phyloP scores from a whole-genome alignment of 2,797 vertebrate species.

The Odontamblyopus rebecca region DNA sequence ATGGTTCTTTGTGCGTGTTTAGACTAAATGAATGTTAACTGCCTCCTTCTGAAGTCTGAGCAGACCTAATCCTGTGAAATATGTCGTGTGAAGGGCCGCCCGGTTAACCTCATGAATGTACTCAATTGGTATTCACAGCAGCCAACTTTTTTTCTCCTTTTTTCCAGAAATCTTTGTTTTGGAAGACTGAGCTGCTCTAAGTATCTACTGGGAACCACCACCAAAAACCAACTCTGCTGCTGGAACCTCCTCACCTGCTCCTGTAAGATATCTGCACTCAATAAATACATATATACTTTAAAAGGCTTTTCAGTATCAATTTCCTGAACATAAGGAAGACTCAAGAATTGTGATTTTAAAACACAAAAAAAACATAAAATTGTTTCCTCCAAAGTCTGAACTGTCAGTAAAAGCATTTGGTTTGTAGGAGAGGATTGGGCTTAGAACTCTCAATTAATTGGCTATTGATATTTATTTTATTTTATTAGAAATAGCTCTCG shows the following conservation, averaged over 20 bases:
- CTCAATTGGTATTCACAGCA: conserved; percentile 16
- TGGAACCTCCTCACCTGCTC: conserved; percentile 97
- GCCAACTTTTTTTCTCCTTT: conserved; percentile 19
- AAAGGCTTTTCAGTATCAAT: too few relatives aligned
- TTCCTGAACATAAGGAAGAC: too few relatives aligned
- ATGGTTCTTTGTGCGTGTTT: conserved; percentile 28
- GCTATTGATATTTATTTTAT: too few relatives aligned
- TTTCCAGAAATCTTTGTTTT: conserved; percentile 89
- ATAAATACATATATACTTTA: too few relatives aligned
- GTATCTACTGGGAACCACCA: conserved; percentile 88
- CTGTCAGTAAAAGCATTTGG: too few relatives aligned
- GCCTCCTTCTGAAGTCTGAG: conserved; percentile 21
- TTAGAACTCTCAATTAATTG: too few relatives aligned
- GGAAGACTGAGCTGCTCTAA: conserved; percentile 89
- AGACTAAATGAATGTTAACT: not conserved
- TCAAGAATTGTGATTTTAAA: too few relatives aligned
- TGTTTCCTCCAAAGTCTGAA: too few relatives aligned
- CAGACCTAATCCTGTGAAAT: conserved; percentile 64
- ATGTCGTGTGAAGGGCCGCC: conserved; percentile 28
- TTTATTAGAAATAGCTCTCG: too few relatives aligned
- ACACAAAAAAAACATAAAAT: too few relatives aligned
- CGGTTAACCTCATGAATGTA: conserved; percentile 14
- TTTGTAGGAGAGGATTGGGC: too few relatives aligned
- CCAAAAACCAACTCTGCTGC: conserved; percentile 85
- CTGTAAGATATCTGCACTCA: conserved; percentile 68